These are phyloP conservation scores for Salvator merianae DNA, from an alignment of 2,113 vertebrate species.

Conservation along the genomic window DNA sequence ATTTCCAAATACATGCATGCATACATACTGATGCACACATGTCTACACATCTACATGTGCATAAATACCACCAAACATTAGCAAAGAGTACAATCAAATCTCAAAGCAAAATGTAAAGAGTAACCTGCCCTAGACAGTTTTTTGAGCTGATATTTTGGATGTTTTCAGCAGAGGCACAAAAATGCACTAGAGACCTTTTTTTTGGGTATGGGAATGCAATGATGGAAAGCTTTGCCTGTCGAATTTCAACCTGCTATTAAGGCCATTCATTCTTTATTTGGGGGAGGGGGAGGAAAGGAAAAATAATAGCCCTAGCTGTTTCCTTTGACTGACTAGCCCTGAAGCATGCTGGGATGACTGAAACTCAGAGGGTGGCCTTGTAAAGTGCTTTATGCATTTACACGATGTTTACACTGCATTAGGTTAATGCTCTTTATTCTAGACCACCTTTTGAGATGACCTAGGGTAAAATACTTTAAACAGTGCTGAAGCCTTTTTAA, in stretches of 20 bases:
- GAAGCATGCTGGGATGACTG: conserved; percentile 4
- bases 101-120: too few relatives aligned
- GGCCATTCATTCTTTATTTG: not conserved
- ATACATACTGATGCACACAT: too few relatives aligned
- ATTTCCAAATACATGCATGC: too few relatives aligned
- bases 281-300: not conserved
- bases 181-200: not conserved
- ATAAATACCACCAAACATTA: too few relatives aligned
- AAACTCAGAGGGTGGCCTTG: conserved; percentile 1
- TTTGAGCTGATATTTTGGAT: not conserved
- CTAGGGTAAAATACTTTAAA: conserved; percentile 33
- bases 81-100: too few relatives aligned
- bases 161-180: not conserved
- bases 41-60: too few relatives aligned
- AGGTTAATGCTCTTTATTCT: conserved; percentile 34
- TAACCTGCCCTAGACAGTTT: not conserved
- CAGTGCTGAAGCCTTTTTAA: conserved; percentile 11
- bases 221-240: not conserved
- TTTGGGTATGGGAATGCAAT: not conserved
- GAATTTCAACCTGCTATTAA: not conserved
- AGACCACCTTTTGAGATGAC: conserved; percentile 32
- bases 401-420: conserved; percentile 31
- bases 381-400: conserved; percentile 31
- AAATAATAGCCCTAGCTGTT: not conserved
- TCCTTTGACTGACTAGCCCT: not conserved